These are phyloP conservation scores for Tyrophagus putrescentiae DNA, from an alignment of 1,140 invertebrate species.

Conservation along the genomic window DNA sequence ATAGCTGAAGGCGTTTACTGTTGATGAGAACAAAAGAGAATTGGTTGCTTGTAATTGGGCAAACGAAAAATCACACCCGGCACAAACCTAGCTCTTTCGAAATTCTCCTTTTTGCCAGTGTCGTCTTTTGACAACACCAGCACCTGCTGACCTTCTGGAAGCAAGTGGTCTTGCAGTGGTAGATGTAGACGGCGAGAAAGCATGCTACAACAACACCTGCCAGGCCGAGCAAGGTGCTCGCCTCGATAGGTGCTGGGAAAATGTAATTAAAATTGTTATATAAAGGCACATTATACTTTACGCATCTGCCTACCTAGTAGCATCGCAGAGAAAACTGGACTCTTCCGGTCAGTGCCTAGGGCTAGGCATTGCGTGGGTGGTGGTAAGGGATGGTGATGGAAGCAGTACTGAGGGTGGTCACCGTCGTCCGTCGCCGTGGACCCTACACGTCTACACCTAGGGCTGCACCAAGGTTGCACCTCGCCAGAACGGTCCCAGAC, in stretches of 20 bases:
- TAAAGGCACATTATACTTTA: too few species aligned
- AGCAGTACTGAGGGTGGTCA: too few species aligned
- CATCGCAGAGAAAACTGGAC: too few species aligned
- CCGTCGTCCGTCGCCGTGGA: too few species aligned
- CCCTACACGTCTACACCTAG: too few species aligned
- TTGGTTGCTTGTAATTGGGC: not conserved
- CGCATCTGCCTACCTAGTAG: too few species aligned
- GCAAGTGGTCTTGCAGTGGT: constrained; percentile 60
- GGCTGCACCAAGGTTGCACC: too few species aligned
- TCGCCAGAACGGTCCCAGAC: too few species aligned
- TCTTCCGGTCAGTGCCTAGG: too few species aligned
- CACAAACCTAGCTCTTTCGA: constrained; percentile 31
- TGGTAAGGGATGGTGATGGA: too few species aligned
- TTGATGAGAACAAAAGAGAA: constrained; percentile 24
- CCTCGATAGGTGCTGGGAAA: constrained; percentile 59
- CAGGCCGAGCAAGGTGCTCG: constrained; percentile 57
- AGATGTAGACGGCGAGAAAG: constrained; percentile 58
- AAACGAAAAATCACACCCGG: not conserved
- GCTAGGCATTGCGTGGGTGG: too few species aligned
- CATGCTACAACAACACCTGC: constrained; percentile 55
- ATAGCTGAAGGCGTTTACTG: constrained; percentile 44
- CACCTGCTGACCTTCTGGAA: constrained; percentile 45
- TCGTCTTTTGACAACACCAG: constrained; percentile 44
- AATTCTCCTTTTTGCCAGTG: constrained; percentile 32
- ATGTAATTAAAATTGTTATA: too few species aligned